Percentiles rank a stretch among this genome's conserved stretches.
These are phyloP conservation scores for Oryzias celebensis DNA, from an alignment of 2,113 vertebrate species.

Conservation along the genomic window DNA sequence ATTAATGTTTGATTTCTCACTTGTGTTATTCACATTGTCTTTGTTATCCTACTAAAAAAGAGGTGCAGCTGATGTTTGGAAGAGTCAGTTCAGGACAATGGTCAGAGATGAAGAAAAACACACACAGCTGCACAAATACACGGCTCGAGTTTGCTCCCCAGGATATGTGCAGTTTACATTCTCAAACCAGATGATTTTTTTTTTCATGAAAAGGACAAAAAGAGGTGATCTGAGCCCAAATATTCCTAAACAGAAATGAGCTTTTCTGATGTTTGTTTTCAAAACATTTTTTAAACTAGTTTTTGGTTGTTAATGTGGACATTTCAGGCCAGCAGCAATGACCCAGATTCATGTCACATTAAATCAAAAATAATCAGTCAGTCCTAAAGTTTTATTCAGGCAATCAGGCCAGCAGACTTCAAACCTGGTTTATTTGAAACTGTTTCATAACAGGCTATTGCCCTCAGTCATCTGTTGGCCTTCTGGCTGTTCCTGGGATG, in stretches of 20 bases:
- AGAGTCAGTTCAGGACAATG: constrained; percentile 15
- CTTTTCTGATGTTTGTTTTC: not conserved
- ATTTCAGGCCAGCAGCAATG: not conserved
- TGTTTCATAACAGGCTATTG: constrained; percentile 50
- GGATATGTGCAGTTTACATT: constrained; percentile 8
- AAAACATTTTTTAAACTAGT: too few relatives aligned
- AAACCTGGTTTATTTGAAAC: constrained; percentile 8
- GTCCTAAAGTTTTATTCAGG: constrained; percentile 3
- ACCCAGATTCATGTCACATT: not conserved
- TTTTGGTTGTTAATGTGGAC: not conserved
- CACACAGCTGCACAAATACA: constrained; percentile 66
- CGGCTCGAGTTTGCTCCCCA: constrained; percentile 24
- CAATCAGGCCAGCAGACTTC: constrained; percentile 1
- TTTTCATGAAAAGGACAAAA: constrained; percentile 3
- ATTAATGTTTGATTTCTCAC: too few relatives aligned
- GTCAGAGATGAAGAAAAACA: constrained; percentile 42
- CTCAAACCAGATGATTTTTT: not conserved
- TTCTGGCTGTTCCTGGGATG: constrained; percentile 44
- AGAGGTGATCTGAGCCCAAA: not conserved
- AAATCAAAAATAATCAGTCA: not conserved
- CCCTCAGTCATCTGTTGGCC: constrained; percentile 22
- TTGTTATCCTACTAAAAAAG: not conserved
- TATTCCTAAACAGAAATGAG: not conserved
- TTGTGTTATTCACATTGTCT: not conserved
- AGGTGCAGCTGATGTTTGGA: constrained; percentile 4